Percentiles rank a stretch among this genome's conserved stretches.
Conservation (phyloP, 1,140 invertebrate genomes). For the Dolichoris vasculosae region DNA sequence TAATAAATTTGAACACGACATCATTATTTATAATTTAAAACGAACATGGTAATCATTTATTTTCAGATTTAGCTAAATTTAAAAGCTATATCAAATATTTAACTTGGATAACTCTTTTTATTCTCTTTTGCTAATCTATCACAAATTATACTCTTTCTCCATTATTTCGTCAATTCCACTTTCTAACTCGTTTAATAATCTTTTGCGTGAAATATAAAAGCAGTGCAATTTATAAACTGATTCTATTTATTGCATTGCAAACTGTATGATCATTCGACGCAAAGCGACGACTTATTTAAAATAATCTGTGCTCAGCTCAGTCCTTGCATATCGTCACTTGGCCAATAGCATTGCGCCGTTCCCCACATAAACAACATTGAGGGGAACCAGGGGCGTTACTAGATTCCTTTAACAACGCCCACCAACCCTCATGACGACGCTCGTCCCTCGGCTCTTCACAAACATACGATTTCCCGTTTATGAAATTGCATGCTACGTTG, state of each 20-base stretch:
- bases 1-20: too few species aligned
- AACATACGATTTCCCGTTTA: not conserved
- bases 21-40: too few species aligned
- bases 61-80: not conserved
- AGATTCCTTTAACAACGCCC: conserved; percentile 56
- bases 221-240: conserved; percentile 70
- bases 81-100: not conserved
- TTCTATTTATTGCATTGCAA: conserved; percentile 73
- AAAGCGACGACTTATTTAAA: conserved; percentile 74
- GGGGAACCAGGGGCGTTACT: conserved; percentile 64
- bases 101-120: not conserved
- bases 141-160: not conserved
- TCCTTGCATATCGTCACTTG: conserved; percentile 49
- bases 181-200: not conserved
- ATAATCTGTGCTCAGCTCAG: conserved; percentile 71
- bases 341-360: conserved; percentile 58
- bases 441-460: not conserved
- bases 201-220: not conserved
- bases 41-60: not conserved
- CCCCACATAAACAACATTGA: conserved; percentile 54
- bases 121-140: not conserved
- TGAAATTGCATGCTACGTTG: not conserved
- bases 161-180: not conserved
- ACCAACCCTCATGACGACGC: conserved; percentile 31
- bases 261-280: conserved; percentile 71